Conservation (phyloP, 2,888 invertebrate species). For the Apotomis turbidana region DNA sequence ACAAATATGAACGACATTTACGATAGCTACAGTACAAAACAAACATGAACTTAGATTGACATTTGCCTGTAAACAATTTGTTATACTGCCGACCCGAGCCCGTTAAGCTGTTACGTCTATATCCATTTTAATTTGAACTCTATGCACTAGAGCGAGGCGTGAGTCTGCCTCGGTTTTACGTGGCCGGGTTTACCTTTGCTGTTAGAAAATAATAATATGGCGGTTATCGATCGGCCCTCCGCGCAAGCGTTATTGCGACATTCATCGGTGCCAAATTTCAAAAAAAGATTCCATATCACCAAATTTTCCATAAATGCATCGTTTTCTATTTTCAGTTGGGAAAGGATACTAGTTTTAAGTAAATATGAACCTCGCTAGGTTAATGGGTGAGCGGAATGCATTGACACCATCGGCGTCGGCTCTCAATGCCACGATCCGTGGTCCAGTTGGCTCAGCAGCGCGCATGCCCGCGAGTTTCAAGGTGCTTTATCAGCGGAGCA, state of each 20-base stretch:
- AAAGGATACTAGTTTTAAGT: neutral
- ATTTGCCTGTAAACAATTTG: constrained; percentile 55
- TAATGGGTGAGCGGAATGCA: constrained; percentile 44
- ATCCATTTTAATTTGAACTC: constrained; percentile 46
- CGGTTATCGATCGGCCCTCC: constrained; percentile 68
- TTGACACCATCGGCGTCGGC: constrained; percentile 48
- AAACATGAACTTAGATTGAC: constrained; percentile 40
- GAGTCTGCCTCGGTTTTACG: constrained; percentile 13
- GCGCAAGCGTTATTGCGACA: constrained; percentile 71
- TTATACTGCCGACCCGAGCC: constrained; percentile 56
- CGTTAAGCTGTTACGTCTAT: constrained; percentile 21
- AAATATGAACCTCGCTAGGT: neutral
- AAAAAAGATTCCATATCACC: constrained; percentile 19
- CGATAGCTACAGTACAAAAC: constrained; percentile 16
- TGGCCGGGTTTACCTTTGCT: constrained; percentile 35
- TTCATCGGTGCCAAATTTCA: constrained; percentile 39
- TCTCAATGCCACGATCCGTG: constrained; percentile 61
- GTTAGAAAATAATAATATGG: constrained; percentile 39
- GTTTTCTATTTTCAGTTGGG: neutral
- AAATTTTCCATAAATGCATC: neutral
- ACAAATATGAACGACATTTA: constrained; percentile 32
- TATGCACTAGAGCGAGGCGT: constrained; percentile 45
- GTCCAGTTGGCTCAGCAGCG: constrained; percentile 69
- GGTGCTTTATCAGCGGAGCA: constrained; percentile 63
- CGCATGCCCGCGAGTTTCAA: constrained; percentile 68